A percentile compares a stretch with the other conserved stretches of the same genome.
phyloP scores from a whole-genome alignment of 2,113 vertebrate species.

The Embiotoca jacksoni region DNA sequence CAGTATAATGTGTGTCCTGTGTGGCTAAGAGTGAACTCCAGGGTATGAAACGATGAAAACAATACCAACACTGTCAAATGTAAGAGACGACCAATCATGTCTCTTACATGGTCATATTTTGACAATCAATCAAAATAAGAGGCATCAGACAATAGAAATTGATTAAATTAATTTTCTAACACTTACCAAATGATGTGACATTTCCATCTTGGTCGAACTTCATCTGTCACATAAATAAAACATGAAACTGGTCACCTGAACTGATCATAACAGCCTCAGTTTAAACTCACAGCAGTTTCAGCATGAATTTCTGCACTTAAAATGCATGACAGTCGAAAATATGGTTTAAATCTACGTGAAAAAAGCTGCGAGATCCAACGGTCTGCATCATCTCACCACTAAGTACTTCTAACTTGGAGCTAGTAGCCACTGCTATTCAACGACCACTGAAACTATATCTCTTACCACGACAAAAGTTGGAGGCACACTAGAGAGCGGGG shows the following conservation, averaged over 20 bases:
- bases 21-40: too few species aligned
- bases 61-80: too few species aligned
- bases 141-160: too few species aligned
- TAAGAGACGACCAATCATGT: too few species aligned
- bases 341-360: too few species aligned
- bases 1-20: not conserved
- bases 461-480: conserved; percentile 94
- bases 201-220: conserved; percentile 93
- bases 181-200: conserved; percentile 92
- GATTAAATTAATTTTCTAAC: not conserved
- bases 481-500: conserved; percentile 87
- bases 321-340: too few species aligned
- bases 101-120: too few species aligned
- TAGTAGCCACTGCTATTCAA: not conserved
- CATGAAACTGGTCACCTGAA: not conserved
- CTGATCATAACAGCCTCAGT: not conserved
- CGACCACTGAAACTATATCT: not conserved
- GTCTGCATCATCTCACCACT: not conserved
- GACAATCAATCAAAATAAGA: too few species aligned
- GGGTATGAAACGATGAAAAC: too few species aligned
- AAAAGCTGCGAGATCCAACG: not conserved
- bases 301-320: not conserved
- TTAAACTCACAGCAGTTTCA: not conserved
- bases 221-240: conserved; percentile 84
- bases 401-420: not conserved